phyloP scores from a whole-genome alignment of 2,888 invertebrate genomes.

The Dexiosoma caninum region DNA sequence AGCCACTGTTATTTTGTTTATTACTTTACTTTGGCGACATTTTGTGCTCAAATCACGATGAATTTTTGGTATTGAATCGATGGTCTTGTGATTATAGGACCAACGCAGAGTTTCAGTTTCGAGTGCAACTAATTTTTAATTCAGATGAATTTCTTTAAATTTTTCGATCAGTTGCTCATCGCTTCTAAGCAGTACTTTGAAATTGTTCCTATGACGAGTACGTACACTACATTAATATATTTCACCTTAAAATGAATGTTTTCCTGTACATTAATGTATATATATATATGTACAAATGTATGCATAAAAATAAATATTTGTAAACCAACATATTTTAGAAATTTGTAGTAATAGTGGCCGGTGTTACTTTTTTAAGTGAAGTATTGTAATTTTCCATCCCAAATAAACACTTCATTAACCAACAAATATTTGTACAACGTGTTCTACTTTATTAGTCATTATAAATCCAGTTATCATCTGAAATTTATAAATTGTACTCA shows the following conservation, averaged over 20 bases:
- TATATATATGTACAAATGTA: neutral
- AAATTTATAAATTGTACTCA: conserved; percentile 16
- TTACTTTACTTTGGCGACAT: too few species aligned
- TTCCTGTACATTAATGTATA: neutral
- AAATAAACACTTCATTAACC: conserved; percentile 41
- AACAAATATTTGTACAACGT: conserved; percentile 28
- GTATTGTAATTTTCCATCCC: neutral
- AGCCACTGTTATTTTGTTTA: too few species aligned
- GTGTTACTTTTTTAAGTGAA: too few species aligned
- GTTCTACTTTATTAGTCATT: neutral
- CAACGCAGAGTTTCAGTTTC: too few species aligned
- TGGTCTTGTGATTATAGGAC: too few species aligned
- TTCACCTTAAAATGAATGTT: neutral
- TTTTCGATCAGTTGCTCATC: too few species aligned
- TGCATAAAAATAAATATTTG: neutral
- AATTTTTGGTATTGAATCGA: too few species aligned
- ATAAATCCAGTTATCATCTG: neutral
- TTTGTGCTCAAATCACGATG: too few species aligned
- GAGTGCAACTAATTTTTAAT: too few species aligned
- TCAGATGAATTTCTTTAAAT: too few species aligned
- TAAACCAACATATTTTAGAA: too few species aligned
- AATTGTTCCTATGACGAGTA: neutral
- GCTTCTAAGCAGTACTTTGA: neutral
- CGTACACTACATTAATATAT: neutral
- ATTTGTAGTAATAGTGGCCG: too few species aligned